These are phyloP conservation scores for Anoura caudifer DNA, from an alignment of 2,113 vertebrate genomes.

Conservation along the genomic window DNA sequence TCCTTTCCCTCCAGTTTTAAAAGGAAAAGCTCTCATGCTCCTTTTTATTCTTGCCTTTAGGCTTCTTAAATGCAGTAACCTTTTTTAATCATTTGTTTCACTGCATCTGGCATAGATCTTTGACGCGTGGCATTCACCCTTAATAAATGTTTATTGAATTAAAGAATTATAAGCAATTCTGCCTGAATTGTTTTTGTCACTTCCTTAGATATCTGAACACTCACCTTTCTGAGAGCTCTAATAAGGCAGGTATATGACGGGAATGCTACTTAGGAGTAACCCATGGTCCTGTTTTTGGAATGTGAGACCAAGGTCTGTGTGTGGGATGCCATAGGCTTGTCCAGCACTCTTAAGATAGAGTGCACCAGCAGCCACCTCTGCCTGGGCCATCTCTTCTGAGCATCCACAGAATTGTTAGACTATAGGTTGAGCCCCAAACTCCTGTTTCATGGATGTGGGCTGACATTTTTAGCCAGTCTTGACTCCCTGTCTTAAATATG, in stretches of 20 bases:
- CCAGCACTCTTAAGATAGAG: background rate
- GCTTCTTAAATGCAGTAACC: background rate
- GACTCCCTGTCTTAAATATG: background rate
- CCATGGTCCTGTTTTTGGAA: background rate
- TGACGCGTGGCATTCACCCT: background rate
- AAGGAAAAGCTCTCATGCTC: background rate
- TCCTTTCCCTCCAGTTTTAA: background rate
- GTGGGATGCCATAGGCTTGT: accelerated
- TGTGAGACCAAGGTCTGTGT: too few species aligned
- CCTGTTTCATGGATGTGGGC: background rate
- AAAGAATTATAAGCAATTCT: background rate
- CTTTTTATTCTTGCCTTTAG: background rate
- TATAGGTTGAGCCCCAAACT: background rate
- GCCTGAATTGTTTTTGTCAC: background rate
- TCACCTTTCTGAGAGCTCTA: background rate
- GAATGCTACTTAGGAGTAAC: background rate
- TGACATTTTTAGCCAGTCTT: background rate
- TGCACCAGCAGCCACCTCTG: too few species aligned
- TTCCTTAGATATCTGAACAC: background rate
- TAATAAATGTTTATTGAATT: background rate
- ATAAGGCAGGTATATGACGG: background rate
- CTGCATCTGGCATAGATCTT: background rate
- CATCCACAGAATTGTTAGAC: background rate
- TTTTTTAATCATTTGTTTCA: background rate
- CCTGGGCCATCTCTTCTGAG: background rate